These are phyloP conservation scores for Aepyceros melampus DNA, from an alignment of 2,113 vertebrate genomes.

Conservation along the genomic window DNA sequence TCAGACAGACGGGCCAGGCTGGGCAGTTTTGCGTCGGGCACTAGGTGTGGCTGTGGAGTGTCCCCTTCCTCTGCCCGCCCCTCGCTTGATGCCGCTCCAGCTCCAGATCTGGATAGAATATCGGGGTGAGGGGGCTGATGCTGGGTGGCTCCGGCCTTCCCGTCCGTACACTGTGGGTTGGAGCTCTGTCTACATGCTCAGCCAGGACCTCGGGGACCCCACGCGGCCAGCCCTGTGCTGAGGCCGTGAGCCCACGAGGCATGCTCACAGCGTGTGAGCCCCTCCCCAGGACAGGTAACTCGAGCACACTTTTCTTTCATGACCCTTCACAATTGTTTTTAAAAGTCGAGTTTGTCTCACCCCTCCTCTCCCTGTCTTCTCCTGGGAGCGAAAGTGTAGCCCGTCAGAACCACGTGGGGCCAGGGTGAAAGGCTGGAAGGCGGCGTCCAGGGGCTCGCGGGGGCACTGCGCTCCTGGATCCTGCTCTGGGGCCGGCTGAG, in stretches of 20 bases:
- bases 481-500: accelerated
- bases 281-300: accelerated
- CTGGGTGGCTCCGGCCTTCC: accelerated
- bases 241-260: accelerated
- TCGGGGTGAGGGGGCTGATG: accelerated
- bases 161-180: accelerated
- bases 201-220: background rate
- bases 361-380: accelerated
- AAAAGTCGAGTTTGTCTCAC: accelerated
- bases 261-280: accelerated
- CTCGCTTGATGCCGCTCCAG: accelerated
- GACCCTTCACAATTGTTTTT: background rate
- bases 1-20: accelerated
- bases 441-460: accelerated
- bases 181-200: accelerated
- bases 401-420: accelerated
- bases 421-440: background rate
- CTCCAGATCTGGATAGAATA: no score
- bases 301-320: background rate
- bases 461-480: accelerated
- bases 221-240: accelerated
- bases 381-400: accelerated
- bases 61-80: accelerated
- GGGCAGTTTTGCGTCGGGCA: accelerated
- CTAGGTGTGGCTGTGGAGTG: accelerated